Percentiles rank a stretch among this genome's conserved stretches.
Conservation (phyloP, 2,113 vertebrate genomes). For the Phyllostomus discolor region DNA sequence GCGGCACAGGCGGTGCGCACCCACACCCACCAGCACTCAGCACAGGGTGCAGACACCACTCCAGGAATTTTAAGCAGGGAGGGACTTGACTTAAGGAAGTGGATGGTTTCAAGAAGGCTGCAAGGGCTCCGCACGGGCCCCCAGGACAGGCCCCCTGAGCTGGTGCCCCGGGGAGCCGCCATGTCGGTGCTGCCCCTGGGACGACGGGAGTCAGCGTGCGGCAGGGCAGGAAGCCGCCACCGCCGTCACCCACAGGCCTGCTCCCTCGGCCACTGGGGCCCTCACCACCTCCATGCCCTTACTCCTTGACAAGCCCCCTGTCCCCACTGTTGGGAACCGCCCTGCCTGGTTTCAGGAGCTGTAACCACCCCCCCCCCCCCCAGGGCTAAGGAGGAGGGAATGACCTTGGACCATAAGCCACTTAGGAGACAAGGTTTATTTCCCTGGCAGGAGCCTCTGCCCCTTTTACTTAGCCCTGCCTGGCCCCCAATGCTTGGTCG, state of each 20-base stretch:
- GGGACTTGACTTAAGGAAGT: neutral
- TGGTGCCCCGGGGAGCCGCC: rapidly evolving
- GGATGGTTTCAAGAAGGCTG: neutral
- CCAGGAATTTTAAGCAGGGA: neutral
- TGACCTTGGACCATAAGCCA: no score
- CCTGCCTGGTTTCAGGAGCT: no score
- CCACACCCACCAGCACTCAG: neutral
- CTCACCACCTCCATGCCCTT: no score
- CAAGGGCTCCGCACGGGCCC: neutral
- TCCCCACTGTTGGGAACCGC: no score
- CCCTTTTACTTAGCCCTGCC: no score
- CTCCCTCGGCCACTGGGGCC: neutral
- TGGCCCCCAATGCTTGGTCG: no score
- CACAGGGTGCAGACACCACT: neutral
- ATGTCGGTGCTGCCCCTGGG: rapidly evolving
- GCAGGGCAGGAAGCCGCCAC: neutral
- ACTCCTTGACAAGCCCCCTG: neutral
- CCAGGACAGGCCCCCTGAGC: neutral
- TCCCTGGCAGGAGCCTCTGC: no score
- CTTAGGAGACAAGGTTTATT: no score
- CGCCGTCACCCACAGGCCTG: neutral
- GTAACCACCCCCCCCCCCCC: no score
- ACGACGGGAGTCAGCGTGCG: rapidly evolving
- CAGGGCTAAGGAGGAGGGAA: no score
- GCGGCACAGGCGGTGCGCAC: no score